A percentile compares a stretch with the other conserved stretches of the same genome.
These are phyloP conservation scores for Spinus pinus DNA, from an alignment of 2,797 vertebrate genomes.

Conservation along the genomic window DNA sequence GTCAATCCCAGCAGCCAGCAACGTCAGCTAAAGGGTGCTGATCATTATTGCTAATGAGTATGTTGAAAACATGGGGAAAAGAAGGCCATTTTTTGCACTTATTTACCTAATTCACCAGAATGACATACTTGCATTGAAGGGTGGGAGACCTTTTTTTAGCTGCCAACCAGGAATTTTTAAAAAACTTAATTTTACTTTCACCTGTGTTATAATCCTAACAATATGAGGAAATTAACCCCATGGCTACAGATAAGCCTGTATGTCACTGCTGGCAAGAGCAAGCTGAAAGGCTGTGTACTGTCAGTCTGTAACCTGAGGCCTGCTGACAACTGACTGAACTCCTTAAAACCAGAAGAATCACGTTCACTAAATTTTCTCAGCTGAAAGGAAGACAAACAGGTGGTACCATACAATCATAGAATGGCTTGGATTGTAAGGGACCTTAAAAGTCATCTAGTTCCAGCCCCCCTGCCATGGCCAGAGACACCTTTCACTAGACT, in stretches of 20 bases:
- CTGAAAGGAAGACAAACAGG: neutral
- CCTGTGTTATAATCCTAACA: neutral
- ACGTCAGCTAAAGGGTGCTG: neutral
- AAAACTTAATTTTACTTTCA: neutral
- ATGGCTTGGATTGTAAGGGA: neutral
- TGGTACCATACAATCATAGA: neutral
- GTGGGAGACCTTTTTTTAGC: neutral
- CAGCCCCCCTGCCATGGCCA: neutral
- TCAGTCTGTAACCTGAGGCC: neutral
- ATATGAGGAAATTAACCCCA: neutral
- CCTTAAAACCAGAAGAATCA: neutral
- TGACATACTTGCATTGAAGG: neutral
- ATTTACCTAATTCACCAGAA: neutral
- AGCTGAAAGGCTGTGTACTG: neutral
- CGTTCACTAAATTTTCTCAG: neutral
- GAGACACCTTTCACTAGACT: neutral
- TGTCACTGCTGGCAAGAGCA: neutral
- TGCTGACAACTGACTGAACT: neutral
- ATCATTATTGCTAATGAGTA: neutral
- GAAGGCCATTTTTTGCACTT: neutral
- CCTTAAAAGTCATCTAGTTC: neutral
- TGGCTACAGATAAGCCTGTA: neutral
- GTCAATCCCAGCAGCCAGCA: neutral
- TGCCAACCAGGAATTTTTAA: neutral
- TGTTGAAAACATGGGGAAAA: neutral